Evolutionary conservation across 1,140 invertebrate genomes (phyloP).

Genomic region (Meloidogyne floridensis): DNA sequence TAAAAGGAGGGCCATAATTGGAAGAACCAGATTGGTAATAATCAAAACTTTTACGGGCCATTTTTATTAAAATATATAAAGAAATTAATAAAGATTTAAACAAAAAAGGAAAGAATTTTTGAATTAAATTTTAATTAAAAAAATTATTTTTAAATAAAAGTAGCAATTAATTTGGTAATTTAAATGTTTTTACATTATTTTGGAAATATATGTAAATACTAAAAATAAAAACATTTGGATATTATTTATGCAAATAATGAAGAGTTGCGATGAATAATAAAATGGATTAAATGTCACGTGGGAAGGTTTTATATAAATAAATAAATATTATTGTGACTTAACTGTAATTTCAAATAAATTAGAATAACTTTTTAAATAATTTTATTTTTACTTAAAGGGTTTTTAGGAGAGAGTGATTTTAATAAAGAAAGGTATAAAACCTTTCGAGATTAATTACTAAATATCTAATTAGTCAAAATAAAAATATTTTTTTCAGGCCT

Average conservation of each 20-base stretch:
- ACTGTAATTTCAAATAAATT: neutral
- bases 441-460: too few species aligned
- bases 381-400: neutral
- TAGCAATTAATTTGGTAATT: too few species aligned
- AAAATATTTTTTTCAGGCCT: too few species aligned
- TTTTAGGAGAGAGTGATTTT: too few species aligned
- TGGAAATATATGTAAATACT: neutral
- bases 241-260: conserved; percentile 4
- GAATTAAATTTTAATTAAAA: neutral
- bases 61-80: neutral
- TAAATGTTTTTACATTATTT: too few species aligned
- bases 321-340: neutral
- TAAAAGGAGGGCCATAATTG: neutral
- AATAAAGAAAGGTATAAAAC: too few species aligned
- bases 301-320: neutral
- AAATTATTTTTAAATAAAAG: neutral
- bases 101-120: neutral
- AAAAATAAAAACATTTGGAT: neutral
- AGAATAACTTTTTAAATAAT: neutral
- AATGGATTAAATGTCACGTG: neutral
- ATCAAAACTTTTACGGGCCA: conserved; percentile 6
- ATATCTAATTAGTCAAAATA: too few species aligned
- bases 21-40: conserved; percentile 4
- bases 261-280: neutral
- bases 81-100: too few species aligned